These are phyloP conservation scores for Oopsacas minuta DNA, from an alignment of 37 sponge, comb jelly and placozoan genomes.

Conservation along the genomic window DNA sequence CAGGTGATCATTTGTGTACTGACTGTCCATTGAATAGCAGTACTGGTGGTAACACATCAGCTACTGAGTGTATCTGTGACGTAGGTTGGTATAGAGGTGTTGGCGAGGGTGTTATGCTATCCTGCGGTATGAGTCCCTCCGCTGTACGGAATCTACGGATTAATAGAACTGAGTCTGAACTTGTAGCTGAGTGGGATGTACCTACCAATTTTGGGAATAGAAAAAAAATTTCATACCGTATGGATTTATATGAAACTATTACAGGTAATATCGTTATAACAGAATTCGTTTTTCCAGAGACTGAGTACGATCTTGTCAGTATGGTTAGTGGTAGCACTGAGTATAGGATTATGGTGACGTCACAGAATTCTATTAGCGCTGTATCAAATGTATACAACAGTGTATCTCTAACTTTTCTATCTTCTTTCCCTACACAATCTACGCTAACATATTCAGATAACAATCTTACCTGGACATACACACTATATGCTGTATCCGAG, in stretches of 20 bases:
- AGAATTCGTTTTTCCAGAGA: neutral
- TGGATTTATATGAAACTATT: too few species aligned
- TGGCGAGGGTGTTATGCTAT: neutral
- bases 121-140: neutral
- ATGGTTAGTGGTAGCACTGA: neutral
- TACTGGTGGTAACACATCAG: neutral
- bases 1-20: neutral
- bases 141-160: neutral
- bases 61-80: neutral
- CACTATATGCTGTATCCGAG: neutral
- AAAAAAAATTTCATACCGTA: too few species aligned
- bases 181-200: neutral
- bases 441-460: neutral
- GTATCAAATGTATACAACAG: neutral
- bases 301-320: neutral
- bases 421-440: neutral
- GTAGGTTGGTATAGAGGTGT: neutral
- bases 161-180: neutral
- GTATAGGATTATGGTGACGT: neutral
- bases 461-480: neutral
- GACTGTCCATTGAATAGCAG: neutral
- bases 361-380: neutral
- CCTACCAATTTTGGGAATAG: neutral
- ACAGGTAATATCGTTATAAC: too few species aligned
- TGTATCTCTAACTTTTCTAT: neutral